These are phyloP conservation scores for Eurystomus glaucurus DNA, from an alignment of 2,797 vertebrate species.

Conservation along the genomic window DNA sequence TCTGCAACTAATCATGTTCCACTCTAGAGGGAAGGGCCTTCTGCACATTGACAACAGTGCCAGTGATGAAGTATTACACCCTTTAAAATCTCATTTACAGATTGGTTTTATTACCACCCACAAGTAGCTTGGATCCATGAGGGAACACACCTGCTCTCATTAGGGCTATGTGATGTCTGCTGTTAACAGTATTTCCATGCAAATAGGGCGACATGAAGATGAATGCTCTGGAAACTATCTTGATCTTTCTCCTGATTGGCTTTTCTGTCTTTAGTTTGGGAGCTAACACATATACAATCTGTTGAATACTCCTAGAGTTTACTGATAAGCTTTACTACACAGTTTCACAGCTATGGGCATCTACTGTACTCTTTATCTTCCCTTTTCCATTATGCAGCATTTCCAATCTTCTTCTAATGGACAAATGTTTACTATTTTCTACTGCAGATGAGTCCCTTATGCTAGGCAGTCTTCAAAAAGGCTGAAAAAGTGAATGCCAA, in stretches of 20 bases:
- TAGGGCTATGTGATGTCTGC: conserved; percentile 69
- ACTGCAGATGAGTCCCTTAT: not conserved
- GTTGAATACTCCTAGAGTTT: conserved; percentile 61
- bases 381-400: not conserved
- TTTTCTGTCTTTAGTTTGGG: conserved; percentile 66
- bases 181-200: conserved; percentile 81
- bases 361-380: not conserved
- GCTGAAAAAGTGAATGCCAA: not conserved
- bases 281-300: conserved; percentile 65
- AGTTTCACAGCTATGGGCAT: conserved; percentile 18
- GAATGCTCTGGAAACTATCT: conserved; percentile 73
- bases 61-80: conserved; percentile 86
- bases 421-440: not conserved
- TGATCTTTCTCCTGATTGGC: conserved; percentile 62
- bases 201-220: conserved; percentile 73
- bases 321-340: conserved; percentile 31
- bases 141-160: conserved; percentile 78
- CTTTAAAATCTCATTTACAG: conserved; percentile 92
- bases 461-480: not conserved
- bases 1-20: conserved; percentile 83
- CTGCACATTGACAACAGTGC: conserved; percentile 76
- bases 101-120: conserved; percentile 89
- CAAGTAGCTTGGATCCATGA: conserved; percentile 70
- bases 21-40: conserved; percentile 83
- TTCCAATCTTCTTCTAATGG: not conserved